Evolutionary conservation across 2,113 vertebrate genomes (phyloP).

Genomic region (Gavialis gangeticus): DNA sequence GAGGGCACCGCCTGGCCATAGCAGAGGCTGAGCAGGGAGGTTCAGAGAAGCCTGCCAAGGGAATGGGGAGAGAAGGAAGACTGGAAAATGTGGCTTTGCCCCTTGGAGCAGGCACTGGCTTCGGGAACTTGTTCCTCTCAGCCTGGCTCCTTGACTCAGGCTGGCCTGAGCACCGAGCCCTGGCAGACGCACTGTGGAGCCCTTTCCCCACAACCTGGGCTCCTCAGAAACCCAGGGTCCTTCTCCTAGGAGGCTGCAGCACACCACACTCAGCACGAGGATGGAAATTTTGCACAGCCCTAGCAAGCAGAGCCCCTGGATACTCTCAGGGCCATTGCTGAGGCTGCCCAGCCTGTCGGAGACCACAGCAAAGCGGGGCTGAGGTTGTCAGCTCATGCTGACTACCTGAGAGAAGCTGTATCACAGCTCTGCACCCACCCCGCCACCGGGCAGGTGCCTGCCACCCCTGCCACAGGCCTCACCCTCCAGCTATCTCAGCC

Average conservation of each 20-base stretch:
- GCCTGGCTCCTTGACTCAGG: neutral
- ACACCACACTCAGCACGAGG: neutral
- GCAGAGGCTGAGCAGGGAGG: neutral
- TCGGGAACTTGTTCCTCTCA: neutral
- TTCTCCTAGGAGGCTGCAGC: neutral
- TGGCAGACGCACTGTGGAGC: too few species aligned
- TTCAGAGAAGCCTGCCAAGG: neutral
- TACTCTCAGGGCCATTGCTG: too few species aligned
- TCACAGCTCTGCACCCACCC: too few species aligned
- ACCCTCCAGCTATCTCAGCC: neutral
- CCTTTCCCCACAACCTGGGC: neutral
- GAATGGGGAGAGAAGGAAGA: neutral
- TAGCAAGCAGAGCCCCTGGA: too few species aligned
- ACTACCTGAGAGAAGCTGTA: too few species aligned
- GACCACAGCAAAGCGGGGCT: too few species aligned
- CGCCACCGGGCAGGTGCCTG: too few species aligned
- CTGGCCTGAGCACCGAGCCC: neutral
- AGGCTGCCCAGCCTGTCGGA: too few species aligned
- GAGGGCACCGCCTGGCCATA: neutral
- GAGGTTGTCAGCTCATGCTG: too few species aligned
- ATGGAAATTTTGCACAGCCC: neutral
- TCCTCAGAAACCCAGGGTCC: too few species aligned
- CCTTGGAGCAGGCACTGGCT: neutral
- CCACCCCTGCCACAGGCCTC: too few species aligned
- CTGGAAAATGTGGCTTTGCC: neutral